Evolutionary conservation across 2,113 vertebrate species (phyloP).

Genomic region (Eulacestoma nigropectus): DNA sequence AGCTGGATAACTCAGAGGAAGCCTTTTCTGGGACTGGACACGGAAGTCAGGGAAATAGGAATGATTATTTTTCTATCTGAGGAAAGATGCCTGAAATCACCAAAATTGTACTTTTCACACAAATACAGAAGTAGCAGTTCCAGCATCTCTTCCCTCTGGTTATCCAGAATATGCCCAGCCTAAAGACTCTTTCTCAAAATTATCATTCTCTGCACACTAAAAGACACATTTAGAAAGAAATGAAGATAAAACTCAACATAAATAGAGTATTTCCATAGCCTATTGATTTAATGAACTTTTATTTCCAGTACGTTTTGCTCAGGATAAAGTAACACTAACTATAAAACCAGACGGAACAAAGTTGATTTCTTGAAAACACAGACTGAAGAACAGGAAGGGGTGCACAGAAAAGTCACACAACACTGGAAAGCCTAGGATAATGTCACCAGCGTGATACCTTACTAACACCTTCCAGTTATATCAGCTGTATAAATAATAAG

Average conservation of each 20-base stretch:
- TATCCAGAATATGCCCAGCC: not conserved
- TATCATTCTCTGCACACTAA: not conserved
- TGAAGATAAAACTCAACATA: not conserved
- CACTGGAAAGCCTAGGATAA: not conserved
- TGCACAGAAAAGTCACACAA: not conserved
- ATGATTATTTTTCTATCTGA: not conserved
- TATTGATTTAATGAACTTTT: not conserved
- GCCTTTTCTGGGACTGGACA: not conserved
- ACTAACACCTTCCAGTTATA: not conserved
- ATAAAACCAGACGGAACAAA: not conserved
- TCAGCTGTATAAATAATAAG: not conserved
- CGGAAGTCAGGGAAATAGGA: not conserved
- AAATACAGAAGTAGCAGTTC: not conserved
- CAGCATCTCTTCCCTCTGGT: not conserved
- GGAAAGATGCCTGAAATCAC: not conserved
- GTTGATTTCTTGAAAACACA: constrained; percentile 6
- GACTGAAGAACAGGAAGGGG: not conserved
- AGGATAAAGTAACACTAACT: constrained; percentile 25
- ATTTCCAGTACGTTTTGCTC: constrained; percentile 8
- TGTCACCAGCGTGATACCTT: not conserved
- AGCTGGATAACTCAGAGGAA: not conserved
- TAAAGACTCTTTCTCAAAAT: not conserved
- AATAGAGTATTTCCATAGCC: not conserved
- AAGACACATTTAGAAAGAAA: not conserved
- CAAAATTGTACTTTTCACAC: not conserved